These are phyloP conservation scores for Mesitornis unicolor DNA, from an alignment of 2,113 vertebrate genomes.

Conservation along the genomic window DNA sequence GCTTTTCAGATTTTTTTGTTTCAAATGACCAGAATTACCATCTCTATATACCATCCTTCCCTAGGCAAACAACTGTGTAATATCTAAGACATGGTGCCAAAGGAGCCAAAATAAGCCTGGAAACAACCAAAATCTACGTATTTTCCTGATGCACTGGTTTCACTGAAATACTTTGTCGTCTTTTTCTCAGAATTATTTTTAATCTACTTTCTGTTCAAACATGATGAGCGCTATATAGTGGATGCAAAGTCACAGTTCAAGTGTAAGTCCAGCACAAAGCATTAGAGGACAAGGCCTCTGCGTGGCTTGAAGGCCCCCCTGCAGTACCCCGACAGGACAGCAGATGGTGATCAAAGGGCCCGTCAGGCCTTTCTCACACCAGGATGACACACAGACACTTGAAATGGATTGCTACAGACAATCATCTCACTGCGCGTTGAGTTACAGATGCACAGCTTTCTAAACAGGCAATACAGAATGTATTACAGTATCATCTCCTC, in stretches of 20 bases:
- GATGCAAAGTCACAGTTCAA: background rate
- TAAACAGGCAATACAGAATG: background rate
- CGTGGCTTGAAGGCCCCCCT: background rate
- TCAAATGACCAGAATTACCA: background rate
- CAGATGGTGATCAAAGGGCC: constrained; percentile 41
- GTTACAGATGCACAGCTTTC: background rate
- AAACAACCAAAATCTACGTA: background rate
- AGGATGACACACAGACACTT: rapidly evolving
- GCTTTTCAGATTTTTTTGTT: background rate
- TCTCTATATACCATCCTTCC: background rate
- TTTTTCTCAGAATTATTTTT: background rate
- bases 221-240: background rate
- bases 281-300: background rate
- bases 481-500: background rate
- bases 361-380: background rate
- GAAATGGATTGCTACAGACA: background rate
- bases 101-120: background rate
- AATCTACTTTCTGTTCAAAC: background rate
- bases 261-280: background rate
- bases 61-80: background rate
- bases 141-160: background rate
- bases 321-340: background rate
- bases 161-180: background rate
- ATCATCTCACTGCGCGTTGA: background rate
- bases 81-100: background rate